A percentile compares a stretch with the other conserved stretches of the same genome.
Conservation (phyloP, 2,113 vertebrate genomes). For the Phrynosoma blainvillii region DNA sequence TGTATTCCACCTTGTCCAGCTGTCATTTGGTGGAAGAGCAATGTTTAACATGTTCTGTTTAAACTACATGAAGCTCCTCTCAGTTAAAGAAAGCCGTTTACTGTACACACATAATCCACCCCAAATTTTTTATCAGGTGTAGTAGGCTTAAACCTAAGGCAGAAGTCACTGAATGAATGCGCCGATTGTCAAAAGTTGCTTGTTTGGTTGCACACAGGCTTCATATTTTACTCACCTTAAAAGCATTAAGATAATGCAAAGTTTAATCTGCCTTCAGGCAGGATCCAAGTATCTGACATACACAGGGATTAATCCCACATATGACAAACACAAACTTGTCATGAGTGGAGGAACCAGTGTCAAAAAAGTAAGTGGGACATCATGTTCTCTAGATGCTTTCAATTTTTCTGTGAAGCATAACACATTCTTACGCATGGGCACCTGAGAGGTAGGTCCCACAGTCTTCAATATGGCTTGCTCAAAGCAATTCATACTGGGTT, state of each 20-base stretch:
- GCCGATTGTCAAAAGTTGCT: slow-evolving; percentile 60
- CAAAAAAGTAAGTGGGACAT: slow-evolving; percentile 51
- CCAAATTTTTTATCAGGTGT: slow-evolving; percentile 46
- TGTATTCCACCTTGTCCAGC: neutral
- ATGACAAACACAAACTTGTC: slow-evolving; percentile 52
- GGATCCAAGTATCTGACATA: slow-evolving; percentile 48
- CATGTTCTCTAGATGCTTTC: slow-evolving; percentile 53
- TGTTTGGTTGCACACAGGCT: slow-evolving; percentile 45
- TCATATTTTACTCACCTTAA: slow-evolving; percentile 54
- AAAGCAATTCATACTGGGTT: too few relatives aligned
- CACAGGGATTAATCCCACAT: slow-evolving; percentile 53
- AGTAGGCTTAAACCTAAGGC: slow-evolving; percentile 18
- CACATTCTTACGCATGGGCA: neutral
- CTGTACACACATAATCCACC: slow-evolving; percentile 48
- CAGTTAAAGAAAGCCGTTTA: slow-evolving; percentile 63
- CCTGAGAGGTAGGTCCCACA: neutral
- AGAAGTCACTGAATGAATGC: slow-evolving; percentile 51
- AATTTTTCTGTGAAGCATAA: slow-evolving; percentile 46
- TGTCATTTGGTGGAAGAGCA: slow-evolving; percentile 48
- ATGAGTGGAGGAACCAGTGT: slow-evolving; percentile 58
- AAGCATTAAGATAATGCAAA: slow-evolving; percentile 45
- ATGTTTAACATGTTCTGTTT: slow-evolving; percentile 62
- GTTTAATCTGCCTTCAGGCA: slow-evolving; percentile 43
- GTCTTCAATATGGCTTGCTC: too few relatives aligned
- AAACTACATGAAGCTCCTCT: slow-evolving; percentile 59